These are phyloP conservation scores for Brachionus asplanchnoidis DNA, from an alignment of 1,140 invertebrate species.

Conservation along the genomic window DNA sequence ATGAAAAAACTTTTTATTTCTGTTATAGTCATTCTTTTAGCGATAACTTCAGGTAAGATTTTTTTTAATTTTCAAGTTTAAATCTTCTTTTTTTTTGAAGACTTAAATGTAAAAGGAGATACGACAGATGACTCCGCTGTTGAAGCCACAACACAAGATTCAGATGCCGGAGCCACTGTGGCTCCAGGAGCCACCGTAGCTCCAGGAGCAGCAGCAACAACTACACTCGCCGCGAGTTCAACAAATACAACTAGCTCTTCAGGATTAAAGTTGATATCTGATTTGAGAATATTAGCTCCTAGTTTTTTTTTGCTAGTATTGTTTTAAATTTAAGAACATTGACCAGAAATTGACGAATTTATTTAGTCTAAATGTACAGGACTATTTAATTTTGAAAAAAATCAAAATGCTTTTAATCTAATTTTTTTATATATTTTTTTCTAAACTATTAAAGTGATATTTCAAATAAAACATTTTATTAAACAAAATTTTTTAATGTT, in stretches of 20 bases:
- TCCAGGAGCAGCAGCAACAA: not conserved
- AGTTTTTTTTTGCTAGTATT: not conserved
- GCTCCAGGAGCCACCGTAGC: not conserved
- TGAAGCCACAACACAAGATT: not conserved
- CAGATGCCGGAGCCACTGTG: not conserved
- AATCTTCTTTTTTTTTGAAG: not conserved
- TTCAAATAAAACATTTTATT: too few species aligned
- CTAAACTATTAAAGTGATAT: not conserved
- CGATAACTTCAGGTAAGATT: not conserved
- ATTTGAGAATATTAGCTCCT: not conserved
- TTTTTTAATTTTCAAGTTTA: not conserved
- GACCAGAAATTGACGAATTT: not conserved
- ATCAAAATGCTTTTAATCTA: not conserved
- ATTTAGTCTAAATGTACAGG: not conserved
- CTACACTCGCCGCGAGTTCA: not conserved
- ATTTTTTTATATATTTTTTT: not conserved
- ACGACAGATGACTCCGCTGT: not conserved
- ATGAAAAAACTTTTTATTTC: not conserved
- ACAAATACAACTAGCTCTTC: not conserved
- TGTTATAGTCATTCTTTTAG: not conserved
- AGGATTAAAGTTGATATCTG: not conserved
- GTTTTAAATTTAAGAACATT: not conserved
- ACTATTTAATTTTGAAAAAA: not conserved
- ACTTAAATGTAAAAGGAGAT: not conserved
- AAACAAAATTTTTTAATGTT: too few species aligned